Base-by-base conservation (phyloP, 2,113 vertebrate species). In the Eubucco bourcierii region DNA sequence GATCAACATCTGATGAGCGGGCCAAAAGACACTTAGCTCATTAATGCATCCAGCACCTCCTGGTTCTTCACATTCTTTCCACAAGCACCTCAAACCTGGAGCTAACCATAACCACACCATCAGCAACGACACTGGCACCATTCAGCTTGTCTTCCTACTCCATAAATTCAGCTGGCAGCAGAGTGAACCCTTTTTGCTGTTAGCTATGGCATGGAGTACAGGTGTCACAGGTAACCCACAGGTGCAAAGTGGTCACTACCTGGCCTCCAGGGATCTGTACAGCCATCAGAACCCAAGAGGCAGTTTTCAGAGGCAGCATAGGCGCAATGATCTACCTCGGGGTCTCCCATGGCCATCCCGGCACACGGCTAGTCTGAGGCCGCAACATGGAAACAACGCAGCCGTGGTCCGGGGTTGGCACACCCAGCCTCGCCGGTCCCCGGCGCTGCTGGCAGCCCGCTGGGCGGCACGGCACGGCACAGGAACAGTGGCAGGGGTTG, bases 151-250 rank as follows among this genome's bases (percentile, higher is more conserved):
- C n/a, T 64, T 39, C 10, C 53, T 41, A 44, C 55, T 61, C 84
- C 68, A 41, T 4, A 29, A 37, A 58, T 9, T 59, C 76, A 37
- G 66, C 18, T 3, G 65, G 34, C 80, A 53, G 53, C 50, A 46
- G 41, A 75, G 23, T 0, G 8, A 67, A 56, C 12, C 47, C 27
- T 31, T 34, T 56, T 28, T 6, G 50, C 21, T 25, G 31, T 2
- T 41, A 29, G 53, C 47, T 2, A 3, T 0, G 7, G 4, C 47
- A 29, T 11, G 72, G 52, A 39, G 13, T 0, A 15, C 3, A 7
- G 52, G 44, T 29, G 72, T 47, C 70, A 70, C n/a, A 2, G 44
- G 52, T 6, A 39, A 29, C 39, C 13, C 64, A 6, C 0, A 31
- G 65, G 44, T 27, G 64, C 56, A 29, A 2, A 10, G 17, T 2